Evolutionary conservation across 2,888 invertebrate genomes (phyloP).

Genomic region (Drosophila mimica): DNA sequence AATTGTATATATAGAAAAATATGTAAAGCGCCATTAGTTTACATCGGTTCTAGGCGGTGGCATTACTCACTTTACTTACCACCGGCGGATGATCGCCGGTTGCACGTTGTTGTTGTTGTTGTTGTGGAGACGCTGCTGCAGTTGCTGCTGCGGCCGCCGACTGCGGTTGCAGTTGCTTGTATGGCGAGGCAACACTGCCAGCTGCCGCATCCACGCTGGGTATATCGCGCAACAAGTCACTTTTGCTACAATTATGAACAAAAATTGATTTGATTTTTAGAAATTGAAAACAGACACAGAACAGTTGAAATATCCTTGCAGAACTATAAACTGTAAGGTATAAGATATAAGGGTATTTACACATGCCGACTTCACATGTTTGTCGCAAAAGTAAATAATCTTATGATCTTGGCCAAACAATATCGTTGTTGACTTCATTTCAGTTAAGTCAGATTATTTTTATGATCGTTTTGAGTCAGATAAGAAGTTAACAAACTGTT

Average conservation of each 20-base stretch:
- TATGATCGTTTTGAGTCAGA: neutral
- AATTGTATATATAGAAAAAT: slow-evolving; percentile 26
- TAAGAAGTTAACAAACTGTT: neutral
- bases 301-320: neutral
- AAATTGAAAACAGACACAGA: too few species aligned
- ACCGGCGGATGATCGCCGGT: slow-evolving; percentile 81
- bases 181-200: slow-evolving; percentile 77
- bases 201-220: slow-evolving; percentile 84
- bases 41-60: slow-evolving; percentile 45
- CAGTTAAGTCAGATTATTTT: neutral
- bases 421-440: neutral
- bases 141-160: slow-evolving; percentile 9
- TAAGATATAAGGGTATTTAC: neutral
- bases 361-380: neutral
- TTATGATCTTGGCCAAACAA: neutral
- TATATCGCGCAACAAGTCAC: slow-evolving; percentile 88
- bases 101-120: slow-evolving; percentile 46
- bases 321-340: neutral
- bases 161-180: slow-evolving; percentile 40
- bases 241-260: slow-evolving; percentile 47
- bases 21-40: slow-evolving; percentile 65
- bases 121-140: slow-evolving; percentile 12
- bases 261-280: neutral
- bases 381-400: neutral
- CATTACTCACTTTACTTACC: slow-evolving; percentile 84